Base-by-base conservation (phyloP, 2,113 vertebrate species). In the Oceanodroma tethys region DNA sequence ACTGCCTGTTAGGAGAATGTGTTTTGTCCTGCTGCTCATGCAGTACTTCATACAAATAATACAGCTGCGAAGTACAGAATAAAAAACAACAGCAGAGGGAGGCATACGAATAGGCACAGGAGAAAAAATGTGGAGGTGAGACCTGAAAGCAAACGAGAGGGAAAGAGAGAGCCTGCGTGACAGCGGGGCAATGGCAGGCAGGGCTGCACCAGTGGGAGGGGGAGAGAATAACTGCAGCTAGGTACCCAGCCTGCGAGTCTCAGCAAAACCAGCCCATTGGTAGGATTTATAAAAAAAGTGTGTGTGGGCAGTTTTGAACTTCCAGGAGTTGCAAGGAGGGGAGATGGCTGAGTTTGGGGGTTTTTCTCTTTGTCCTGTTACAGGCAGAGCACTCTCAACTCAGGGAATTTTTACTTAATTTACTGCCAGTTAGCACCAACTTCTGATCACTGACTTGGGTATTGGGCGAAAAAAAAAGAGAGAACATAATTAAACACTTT, bases 1-100 rank as follows among this genome's bases (percentile, higher is more conserved):
- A 3, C 53, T 67, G 38, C 25, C 43, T 32, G 7, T 38, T 73
- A 36, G 25, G 25, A 65, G 17, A n/a, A 30, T 18, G 47, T 29
- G 11, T 63, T 81, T 72, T 67, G 26, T 75, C 13, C 63, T 81
- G 30, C 79, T 6, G 6, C 30, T 62, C 36, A 25, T 22, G 16
- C 29, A 19, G 4, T 45, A 23, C 53, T 47, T 90, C 43, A 32
- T 34, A 52, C 4, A 43, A 78, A 38, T 29, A 13, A 20, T 32
- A 53, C 19, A 45, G 16, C 55, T 59, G 19, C 20, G 42, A 93
- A 71, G 42, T 47, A 32, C 19, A 45, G 70, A 59, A 91, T 59
- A 52, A 56, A 81, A 86, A 58, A 40, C 34, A 87, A 40, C 67
- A 91, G 91, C 71, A 83, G 83, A 80, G 48, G 83, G 92, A 93